phyloP scores from a whole-genome alignment of 2,888 invertebrate genomes.

The Hydroisotoma schaefferi region DNA sequence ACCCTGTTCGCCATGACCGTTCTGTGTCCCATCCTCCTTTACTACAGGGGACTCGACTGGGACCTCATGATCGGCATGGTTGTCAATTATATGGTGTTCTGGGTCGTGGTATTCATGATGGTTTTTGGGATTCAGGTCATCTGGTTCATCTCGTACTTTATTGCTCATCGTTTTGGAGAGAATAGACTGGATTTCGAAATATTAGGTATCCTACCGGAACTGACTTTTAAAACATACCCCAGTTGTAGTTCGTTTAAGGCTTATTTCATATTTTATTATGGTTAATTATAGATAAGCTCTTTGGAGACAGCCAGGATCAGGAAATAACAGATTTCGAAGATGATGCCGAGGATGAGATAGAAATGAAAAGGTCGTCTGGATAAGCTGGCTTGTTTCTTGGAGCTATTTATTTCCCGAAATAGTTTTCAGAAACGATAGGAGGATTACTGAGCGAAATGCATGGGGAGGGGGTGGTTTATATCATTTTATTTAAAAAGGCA shows the following conservation, averaged over 20 bases:
- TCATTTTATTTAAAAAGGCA: too few species aligned
- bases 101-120: background rate
- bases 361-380: slow-evolving; percentile 2
- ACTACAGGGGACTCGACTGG: slow-evolving; percentile 8
- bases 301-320: background rate
- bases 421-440: too few species aligned
- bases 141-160: slow-evolving; percentile 1
- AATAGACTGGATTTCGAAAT: slow-evolving; percentile 7
- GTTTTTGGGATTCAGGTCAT: background rate
- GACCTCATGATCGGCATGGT: slow-evolving; percentile 1
- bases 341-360: background rate
- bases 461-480: too few species aligned
- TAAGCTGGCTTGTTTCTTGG: too few species aligned
- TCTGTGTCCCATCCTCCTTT: slow-evolving; percentile 15
- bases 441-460: background rate
- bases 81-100: background rate
- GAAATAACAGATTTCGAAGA: background rate
- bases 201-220: background rate
- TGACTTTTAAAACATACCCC: background rate
- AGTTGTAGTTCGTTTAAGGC: background rate
- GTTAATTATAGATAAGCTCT: background rate
- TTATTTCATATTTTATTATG: background rate
- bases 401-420: too few species aligned
- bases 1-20: background rate
- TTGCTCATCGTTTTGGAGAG: background rate